These are phyloP conservation scores for Chrysolina americana DNA, from an alignment of 2,888 invertebrate genomes.

Conservation along the genomic window DNA sequence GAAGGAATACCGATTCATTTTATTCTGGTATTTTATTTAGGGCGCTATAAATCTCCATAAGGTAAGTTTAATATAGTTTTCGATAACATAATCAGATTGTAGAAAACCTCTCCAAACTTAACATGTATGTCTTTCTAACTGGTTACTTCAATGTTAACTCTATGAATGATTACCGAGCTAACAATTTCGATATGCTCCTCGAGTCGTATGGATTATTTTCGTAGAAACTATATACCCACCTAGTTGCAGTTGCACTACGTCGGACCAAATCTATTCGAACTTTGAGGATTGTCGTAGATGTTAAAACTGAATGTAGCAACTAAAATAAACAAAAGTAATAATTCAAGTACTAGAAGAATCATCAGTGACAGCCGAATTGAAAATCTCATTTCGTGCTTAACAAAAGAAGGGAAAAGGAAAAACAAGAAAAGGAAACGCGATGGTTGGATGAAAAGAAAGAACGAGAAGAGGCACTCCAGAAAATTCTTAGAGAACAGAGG, in stretches of 20 bases:
- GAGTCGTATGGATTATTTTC: not conserved
- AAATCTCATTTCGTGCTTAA: slow-evolving; percentile 1
- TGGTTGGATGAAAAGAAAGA: too few species aligned
- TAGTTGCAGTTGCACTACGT: not conserved
- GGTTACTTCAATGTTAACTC: not conserved
- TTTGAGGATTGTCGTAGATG: not conserved
- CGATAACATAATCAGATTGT: not conserved
- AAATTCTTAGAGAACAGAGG: too few species aligned
- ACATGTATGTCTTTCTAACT: not conserved
- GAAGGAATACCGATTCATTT: slow-evolving; percentile 7
- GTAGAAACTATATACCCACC: not conserved
- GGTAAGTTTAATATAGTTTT: not conserved
- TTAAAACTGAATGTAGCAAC: not conserved
- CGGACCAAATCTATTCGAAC: not conserved
- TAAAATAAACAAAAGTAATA: not conserved
- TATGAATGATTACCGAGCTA: not conserved
- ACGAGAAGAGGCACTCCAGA: too few species aligned
- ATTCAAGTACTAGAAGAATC: not conserved
- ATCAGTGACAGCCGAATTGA: slow-evolving; percentile 10
- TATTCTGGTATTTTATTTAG: not conserved
- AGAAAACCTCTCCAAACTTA: not conserved
- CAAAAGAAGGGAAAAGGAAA: too few species aligned
- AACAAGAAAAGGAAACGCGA: too few species aligned
- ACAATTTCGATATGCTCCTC: not conserved
- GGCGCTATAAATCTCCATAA: not conserved